Percentiles rank a stretch among this genome's conserved stretches.
Conservation (phyloP, 2,113 vertebrate species). For the Pampusana beccarii region DNA sequence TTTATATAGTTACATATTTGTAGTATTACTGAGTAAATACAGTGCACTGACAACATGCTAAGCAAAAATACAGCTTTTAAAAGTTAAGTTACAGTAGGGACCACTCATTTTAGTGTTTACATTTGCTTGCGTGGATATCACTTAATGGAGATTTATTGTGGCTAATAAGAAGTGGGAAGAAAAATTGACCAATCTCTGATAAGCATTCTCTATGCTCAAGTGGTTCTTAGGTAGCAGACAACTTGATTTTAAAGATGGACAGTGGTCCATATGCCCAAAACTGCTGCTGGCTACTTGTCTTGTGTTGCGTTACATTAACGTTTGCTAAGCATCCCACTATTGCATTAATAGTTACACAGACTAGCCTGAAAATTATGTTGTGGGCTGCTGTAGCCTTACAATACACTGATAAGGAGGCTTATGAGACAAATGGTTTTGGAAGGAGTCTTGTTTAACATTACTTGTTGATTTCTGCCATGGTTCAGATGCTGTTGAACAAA, state of each 20-base stretch:
- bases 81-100: neutral
- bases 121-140: neutral
- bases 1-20: neutral
- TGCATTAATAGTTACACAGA: neutral
- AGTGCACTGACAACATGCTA: neutral
- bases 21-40: neutral
- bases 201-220: neutral
- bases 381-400: neutral
- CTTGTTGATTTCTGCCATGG: neutral
- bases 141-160: neutral
- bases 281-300: neutral
- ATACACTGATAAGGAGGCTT: neutral
- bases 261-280: neutral
- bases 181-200: neutral
- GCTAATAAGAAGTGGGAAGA: neutral
- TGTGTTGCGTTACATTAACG: fast-evolving
- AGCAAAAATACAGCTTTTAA: neutral
- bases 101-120: neutral
- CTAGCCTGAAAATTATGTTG: neutral
- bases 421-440: neutral
- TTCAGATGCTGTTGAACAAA: neutral
- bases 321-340: neutral
- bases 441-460: neutral
- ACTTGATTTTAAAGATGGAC: neutral
- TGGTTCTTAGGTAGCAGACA: neutral